Base-by-base conservation (phyloP, 1,140 invertebrate genomes). In the Laupala kohalensis region DNA sequence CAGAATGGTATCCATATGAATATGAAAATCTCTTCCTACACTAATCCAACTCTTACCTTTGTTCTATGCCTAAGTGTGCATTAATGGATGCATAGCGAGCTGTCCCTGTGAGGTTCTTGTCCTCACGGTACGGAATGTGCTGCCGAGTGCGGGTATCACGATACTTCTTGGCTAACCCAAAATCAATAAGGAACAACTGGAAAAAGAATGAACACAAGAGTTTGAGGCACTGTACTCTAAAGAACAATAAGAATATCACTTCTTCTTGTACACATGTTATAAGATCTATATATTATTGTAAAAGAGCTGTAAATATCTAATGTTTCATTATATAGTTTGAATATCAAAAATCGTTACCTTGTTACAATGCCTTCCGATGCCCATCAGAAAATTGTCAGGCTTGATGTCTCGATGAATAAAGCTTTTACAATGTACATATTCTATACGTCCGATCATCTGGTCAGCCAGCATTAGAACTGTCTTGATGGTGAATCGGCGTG, bases 361-460 rank as follows among this genome's bases (percentile, higher is more conserved):
- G 82, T 96, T 96, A 84, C 94, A 96, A 77, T 96, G 94, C 71
- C 94, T 88, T 3, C 94, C 94, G 79, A 96, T 96, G 75, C 96
- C 95, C 96, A 98, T 98, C 70, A 99, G 86, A 84, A 99, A 99
- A 83, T 99, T 99, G 80, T 99, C 97, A 30, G 95, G 95, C 79
- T 97, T 96, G 77, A 97, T 96, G 80, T 94, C 92, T 78, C 96
- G 90, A 84, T 98, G 96, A 77, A 98, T 98, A 83, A 97, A 98
- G 79, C 94, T 93, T 83, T 96, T 96, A 78, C 90, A 91, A 82
- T 98, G 96, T 75, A 98, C 91, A 82, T 90, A 97, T 82, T 97
- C 94, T 77, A 98, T 91, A 77, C 96, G 87, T 15, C 89, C 89
- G 75, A 93, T 90, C 90, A 94, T 93, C 82, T 96, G 96, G 80